These are phyloP conservation scores for Drosophila pseudoananassae DNA, from an alignment of 1,140 invertebrate genomes.

Conservation along the genomic window DNA sequence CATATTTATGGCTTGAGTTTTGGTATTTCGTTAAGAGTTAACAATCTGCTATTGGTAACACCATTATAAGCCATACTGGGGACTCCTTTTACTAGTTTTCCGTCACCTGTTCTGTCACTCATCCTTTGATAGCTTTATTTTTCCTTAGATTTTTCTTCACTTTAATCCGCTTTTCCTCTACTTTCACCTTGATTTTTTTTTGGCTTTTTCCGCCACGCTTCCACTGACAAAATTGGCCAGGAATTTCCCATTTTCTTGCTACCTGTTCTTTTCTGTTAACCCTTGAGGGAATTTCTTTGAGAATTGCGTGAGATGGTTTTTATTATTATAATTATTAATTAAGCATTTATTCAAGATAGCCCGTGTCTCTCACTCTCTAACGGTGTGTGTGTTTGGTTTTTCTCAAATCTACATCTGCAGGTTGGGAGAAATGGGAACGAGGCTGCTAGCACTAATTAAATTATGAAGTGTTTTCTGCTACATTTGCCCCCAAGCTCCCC, in stretches of 20 bases:
- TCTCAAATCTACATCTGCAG: slow-evolving; percentile 10
- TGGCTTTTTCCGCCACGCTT: no score
- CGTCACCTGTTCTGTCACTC: background rate
- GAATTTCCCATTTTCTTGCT: slow-evolving; percentile 1
- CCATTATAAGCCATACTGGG: background rate
- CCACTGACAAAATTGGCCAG: slow-evolving; percentile 16
- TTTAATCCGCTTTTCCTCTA: slow-evolving; percentile 32
- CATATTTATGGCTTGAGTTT: no score
- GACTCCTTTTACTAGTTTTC: background rate
- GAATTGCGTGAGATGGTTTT: slow-evolving; percentile 51
- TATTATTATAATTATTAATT: slow-evolving; percentile 72
- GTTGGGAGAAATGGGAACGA: slow-evolving; percentile 39
- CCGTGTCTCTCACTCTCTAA: background rate
- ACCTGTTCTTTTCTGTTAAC: background rate
- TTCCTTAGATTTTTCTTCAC: slow-evolving; percentile 21
- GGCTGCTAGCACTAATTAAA: slow-evolving; percentile 75
- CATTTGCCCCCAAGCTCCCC: slow-evolving; percentile 41
- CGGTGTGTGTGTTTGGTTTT: slow-evolving; percentile 2
- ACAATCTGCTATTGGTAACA: background rate
- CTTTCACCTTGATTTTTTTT: slow-evolving; percentile 7
- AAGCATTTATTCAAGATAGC: slow-evolving; percentile 22
- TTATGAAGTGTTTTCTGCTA: slow-evolving; percentile 78
- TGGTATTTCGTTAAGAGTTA: background rate
- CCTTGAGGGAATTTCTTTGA: slow-evolving; percentile 21
- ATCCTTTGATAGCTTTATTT: background rate